A percentile compares a stretch with the other conserved stretches of the same genome.
phyloP scores from a whole-genome alignment of 2,888 invertebrate species.

The Danaus chrysippus region DNA sequence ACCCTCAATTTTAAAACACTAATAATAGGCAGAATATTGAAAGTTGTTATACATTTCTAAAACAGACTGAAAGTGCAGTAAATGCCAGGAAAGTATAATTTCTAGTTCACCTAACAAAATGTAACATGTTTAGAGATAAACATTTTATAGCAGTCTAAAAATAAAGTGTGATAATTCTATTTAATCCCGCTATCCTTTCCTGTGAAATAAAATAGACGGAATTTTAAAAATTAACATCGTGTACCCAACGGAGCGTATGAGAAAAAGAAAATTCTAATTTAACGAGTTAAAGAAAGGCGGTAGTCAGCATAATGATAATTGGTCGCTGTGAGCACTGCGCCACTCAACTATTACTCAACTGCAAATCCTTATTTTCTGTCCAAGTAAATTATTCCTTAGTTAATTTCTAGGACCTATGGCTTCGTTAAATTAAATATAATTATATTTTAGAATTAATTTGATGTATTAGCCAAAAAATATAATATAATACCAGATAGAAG shows the following conservation, averaged over 20 bases:
- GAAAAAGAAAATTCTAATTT: slow-evolving; percentile 24
- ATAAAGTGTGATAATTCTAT: too few relatives aligned
- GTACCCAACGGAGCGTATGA: slow-evolving; percentile 21
- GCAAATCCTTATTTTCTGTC: slow-evolving; percentile 16
- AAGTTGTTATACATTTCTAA: too few relatives aligned
- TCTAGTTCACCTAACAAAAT: too few relatives aligned
- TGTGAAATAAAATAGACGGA: slow-evolving; percentile 14
- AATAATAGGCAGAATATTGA: too few relatives aligned
- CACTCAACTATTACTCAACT: slow-evolving; percentile 15
- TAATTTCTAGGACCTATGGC: slow-evolving; percentile 6
- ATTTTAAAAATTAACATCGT: neutral
- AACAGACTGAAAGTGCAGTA: too few relatives aligned
- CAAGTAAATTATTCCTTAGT: slow-evolving; percentile 18
- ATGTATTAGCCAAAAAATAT: slow-evolving; percentile 3
- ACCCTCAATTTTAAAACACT: too few relatives aligned
- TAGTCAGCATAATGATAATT: slow-evolving; percentile 25
- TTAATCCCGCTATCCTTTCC: neutral
- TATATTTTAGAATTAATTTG: neutral
- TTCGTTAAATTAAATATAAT: slow-evolving; percentile 9
- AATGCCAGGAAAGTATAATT: too few relatives aligned
- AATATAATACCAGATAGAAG: too few relatives aligned
- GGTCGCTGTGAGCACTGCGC: slow-evolving; percentile 19
- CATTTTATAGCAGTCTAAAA: too few relatives aligned
- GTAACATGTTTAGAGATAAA: too few relatives aligned
- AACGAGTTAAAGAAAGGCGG: slow-evolving; percentile 22